These are phyloP conservation scores for Solea solea DNA, from an alignment of 2,113 vertebrate genomes.

Conservation along the genomic window DNA sequence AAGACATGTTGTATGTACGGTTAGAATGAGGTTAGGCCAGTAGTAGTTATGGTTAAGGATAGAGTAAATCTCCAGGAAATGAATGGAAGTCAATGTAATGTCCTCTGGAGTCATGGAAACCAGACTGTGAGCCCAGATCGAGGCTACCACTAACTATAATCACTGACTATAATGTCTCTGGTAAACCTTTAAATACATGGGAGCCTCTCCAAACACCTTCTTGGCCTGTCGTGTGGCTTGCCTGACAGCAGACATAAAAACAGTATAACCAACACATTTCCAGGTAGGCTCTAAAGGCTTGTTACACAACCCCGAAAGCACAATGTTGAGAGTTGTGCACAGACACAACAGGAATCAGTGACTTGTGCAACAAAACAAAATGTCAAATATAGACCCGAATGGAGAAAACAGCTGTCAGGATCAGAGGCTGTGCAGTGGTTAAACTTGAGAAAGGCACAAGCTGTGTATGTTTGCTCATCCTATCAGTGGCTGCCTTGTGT, in stretches of 20 bases:
- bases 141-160: constrained; percentile 30
- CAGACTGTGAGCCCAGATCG: constrained; percentile 13
- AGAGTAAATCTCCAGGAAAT: background rate
- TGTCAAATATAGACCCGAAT: background rate
- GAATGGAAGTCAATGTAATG: background rate
- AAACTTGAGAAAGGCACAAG: constrained; percentile 46
- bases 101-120: background rate
- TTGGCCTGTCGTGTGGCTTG: constrained; percentile 56
- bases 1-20: no score
- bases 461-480: constrained; percentile 57
- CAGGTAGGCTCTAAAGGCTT: constrained; percentile 20
- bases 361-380: background rate
- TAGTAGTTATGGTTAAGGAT: background rate
- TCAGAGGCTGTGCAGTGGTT: background rate
- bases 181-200: constrained; percentile 70
- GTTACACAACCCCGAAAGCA: constrained; percentile 18
- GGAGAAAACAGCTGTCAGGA: constrained; percentile 23
- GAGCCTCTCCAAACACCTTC: constrained; percentile 41
- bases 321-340: background rate
- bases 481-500: constrained; percentile 57
- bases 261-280: constrained; percentile 21
- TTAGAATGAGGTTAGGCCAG: no score
- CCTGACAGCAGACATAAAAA: constrained; percentile 47
- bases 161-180: constrained; percentile 53
- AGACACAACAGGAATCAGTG: background rate